phyloP scores from a whole-genome alignment of 2,888 invertebrate genomes.

The Stenodera caucasica region DNA sequence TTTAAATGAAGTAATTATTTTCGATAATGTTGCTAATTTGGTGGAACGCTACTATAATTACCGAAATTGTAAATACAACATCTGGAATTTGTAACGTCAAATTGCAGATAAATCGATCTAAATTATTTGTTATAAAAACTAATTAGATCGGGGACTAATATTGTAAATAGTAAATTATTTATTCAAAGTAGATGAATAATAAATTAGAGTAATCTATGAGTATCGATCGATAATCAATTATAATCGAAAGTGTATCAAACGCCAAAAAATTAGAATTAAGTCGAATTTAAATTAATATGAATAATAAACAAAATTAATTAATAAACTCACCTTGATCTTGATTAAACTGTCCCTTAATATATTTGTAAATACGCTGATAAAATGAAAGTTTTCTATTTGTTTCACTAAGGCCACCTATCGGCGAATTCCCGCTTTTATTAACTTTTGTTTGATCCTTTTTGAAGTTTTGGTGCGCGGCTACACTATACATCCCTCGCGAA shows the following conservation, averaged over 20 bases:
- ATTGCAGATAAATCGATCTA: too few species aligned
- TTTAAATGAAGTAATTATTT: too few species aligned
- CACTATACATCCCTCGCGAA: slow-evolving; percentile 29
- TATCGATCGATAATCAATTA: neutral
- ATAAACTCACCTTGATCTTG: slow-evolving; percentile 26
- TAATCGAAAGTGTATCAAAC: too few species aligned
- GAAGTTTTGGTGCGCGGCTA: slow-evolving; percentile 30
- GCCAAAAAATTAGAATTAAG: too few species aligned
- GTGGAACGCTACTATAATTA: too few species aligned
- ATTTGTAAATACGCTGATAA: slow-evolving; percentile 28
- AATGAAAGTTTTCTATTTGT: slow-evolving; percentile 20
- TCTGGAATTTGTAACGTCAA: too few species aligned
- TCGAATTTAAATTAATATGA: too few species aligned
- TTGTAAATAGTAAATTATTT: neutral
- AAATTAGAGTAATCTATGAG: neutral
- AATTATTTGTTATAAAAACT: neutral
- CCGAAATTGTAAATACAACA: too few species aligned
- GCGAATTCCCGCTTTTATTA: slow-evolving; percentile 16
- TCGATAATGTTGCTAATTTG: too few species aligned
- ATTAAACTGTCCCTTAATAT: slow-evolving; percentile 28
- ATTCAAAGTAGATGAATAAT: neutral
- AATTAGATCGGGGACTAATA: neutral
- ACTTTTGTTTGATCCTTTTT: slow-evolving; percentile 25
- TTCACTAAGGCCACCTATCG: slow-evolving; percentile 24
- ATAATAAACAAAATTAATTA: neutral